Base-by-base conservation (phyloP, 2,797 vertebrate species). In the Chelmon rostratus region DNA sequence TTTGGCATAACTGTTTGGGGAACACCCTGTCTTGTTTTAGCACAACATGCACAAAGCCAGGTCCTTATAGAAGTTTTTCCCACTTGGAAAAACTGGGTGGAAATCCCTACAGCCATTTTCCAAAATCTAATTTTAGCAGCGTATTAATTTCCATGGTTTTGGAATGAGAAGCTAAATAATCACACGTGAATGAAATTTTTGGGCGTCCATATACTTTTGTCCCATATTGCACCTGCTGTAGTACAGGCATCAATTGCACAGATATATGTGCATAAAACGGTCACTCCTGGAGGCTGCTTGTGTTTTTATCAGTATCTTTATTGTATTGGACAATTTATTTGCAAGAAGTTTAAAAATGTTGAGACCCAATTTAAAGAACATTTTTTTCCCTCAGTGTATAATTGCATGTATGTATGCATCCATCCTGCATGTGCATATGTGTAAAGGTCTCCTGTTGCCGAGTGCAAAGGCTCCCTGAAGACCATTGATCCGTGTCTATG, bases 401-500 rank as follows among this genome's bases (percentile, higher is more conserved):
- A 64, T 50, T 66, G 46, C 25, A 61, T 59, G 42, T 9, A 79
- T 31, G 47, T 50, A 40, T 80, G 68, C 63, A 61, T 78, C 42
- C 40, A 21, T 49, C 8, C 37, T n/a, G 37, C 56, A 25, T 57
- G 59, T 68, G 53, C 50, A 33, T 19, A 25, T 47, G 68, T 25
- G 58, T 78, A 66, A 79, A 85, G 64, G 82, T 86, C 73, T 49
- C 70, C 66, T 67, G 79, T 79, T 82, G 76, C 86, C 18, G 67
- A 79, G 73, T 11, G 66, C 56, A 25, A 23, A 77, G 75, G 53
- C 86, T 91, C 91, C 87, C 91, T 38, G 86, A 89, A 87, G 92
- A 82, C 75, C 89, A 94, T 92, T 89, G 91, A 94, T 92, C 91
- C 89, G 37, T 89, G 84, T 89, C 86, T 63, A 21, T 57, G 84